Evolutionary conservation across 35 echinoderm and acorn worm species (phyloP).

Genomic region (Apostichopus japonicus): DNA sequence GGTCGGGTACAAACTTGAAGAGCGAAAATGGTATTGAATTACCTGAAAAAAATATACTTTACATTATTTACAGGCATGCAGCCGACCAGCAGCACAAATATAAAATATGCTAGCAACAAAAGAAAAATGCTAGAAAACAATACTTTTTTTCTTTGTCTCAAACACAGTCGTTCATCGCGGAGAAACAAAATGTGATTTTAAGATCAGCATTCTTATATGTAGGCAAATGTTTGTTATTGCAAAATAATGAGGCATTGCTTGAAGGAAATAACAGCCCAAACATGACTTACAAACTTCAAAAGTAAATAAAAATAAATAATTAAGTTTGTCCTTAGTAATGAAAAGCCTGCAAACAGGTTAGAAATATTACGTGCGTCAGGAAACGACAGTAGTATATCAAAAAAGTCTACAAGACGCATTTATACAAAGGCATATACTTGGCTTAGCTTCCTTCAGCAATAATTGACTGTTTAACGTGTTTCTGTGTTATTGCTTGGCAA

Average conservation of each 20-base stretch:
- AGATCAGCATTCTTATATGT: no score
- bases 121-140: not conserved
- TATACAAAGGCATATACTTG: no score
- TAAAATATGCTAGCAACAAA: not conserved
- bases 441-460: no score
- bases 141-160: not conserved
- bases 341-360: no score
- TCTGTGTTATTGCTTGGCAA: no score
- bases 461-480: no score
- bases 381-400: no score
- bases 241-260: not conserved
- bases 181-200: not conserved
- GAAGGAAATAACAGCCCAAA: not conserved
- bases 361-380: no score
- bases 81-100: not conserved
- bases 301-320: not conserved
- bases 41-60: not conserved
- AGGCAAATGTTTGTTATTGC: not conserved
- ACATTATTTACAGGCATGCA: not conserved
- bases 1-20: no score
- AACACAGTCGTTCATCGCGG: not conserved
- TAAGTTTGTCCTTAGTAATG: no score
- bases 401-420: no score
- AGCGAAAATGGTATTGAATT: not conserved
- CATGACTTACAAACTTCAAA: not conserved